Base-by-base conservation (phyloP, 1,140 invertebrate genomes). In the Anastrepha obliqua region DNA sequence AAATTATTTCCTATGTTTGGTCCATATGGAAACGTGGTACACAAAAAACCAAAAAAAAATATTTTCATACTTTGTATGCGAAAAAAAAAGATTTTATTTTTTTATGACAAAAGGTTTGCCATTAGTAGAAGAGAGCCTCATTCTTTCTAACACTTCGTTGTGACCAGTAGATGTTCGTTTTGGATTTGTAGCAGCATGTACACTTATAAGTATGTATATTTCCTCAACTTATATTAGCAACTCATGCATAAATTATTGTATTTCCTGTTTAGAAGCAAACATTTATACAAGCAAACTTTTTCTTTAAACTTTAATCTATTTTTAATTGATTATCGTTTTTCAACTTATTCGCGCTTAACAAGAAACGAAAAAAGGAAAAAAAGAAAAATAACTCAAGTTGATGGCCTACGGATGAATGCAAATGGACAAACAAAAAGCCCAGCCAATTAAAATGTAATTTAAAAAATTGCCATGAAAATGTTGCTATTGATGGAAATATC, bases 281-380 rank as follows among this genome's bases (percentile, higher is more conserved):
- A 8, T n/a, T 3, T n/a, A 4, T 17, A 47, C 6, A n/a, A 74
- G 0, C 13, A 42, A 47, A 6, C 13, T n/a, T 74, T 74, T 74
- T 74, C 70, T 11, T n/a, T 29, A 3, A 44, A 29, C 42, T 74
- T n/a, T 17, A 74, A 74, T 74, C 70, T 74, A 47, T 74, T 51
- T 74, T 74, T 74, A 51, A 74, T 74, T 74, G 70, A 74, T 51
- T 74, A n/a, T 47, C 39, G 44, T 17, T 74, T 74, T 74, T 74
- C 29, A 29, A 67, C 65, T 29, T 39, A 15, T 67, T 47, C 44
- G 17, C 44, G 29, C 47, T 4, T 47, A 47, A 15, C 15, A 29
- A 29, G 29, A 29, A 29, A 74, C n/a, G 11, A 74, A 47, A 47
- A 74, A 15, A 74, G 0, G 0, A 74, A 29, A 3, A 2, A 51